Evolutionary conservation across 2,888 invertebrate genomes (phyloP).

Genomic region (Hesperia comma): DNA sequence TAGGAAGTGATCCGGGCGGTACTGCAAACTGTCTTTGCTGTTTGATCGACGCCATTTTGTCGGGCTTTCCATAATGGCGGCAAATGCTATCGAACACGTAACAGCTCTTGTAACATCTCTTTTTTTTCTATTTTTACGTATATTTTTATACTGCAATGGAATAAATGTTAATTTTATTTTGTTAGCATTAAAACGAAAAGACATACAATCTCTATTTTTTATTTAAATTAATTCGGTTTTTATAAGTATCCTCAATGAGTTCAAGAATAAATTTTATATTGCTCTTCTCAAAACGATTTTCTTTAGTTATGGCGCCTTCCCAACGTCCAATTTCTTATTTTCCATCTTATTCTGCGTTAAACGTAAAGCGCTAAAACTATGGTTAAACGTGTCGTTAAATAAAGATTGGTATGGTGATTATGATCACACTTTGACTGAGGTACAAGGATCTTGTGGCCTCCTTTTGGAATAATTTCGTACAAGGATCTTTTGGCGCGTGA

Average conservation of each 20-base stretch:
- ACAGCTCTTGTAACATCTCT: slow-evolving; percentile 59
- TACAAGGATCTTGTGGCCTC: no score
- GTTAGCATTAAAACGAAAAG: slow-evolving; percentile 84
- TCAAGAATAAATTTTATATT: slow-evolving; percentile 80
- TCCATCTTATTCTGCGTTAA: not conserved
- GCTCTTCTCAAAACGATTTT: slow-evolving; percentile 73
- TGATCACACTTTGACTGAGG: no score
- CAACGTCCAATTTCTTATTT: slow-evolving; percentile 19
- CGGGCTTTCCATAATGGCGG: slow-evolving; percentile 38
- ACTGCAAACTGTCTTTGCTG: slow-evolving; percentile 45
- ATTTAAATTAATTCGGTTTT: slow-evolving; percentile 63
- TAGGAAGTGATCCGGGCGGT: slow-evolving; percentile 39
- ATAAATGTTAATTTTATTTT: slow-evolving; percentile 83
- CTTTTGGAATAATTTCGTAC: no score
- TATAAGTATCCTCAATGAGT: slow-evolving; percentile 71
- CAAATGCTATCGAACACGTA: slow-evolving; percentile 53
- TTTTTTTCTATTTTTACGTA: slow-evolving; percentile 80
- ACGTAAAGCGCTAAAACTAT: no score
- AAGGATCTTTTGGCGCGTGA: no score
- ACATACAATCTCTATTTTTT: slow-evolving; percentile 80
- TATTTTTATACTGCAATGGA: slow-evolving; percentile 82
- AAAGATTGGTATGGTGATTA: no score
- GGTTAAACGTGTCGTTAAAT: no score
- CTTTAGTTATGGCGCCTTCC: slow-evolving; percentile 36
- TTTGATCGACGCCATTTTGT: slow-evolving; percentile 36